Percentiles rank a stretch among this genome's conserved stretches.
Conservation (phyloP, 2,888 invertebrate species). For the Cantharis flavilabris region DNA sequence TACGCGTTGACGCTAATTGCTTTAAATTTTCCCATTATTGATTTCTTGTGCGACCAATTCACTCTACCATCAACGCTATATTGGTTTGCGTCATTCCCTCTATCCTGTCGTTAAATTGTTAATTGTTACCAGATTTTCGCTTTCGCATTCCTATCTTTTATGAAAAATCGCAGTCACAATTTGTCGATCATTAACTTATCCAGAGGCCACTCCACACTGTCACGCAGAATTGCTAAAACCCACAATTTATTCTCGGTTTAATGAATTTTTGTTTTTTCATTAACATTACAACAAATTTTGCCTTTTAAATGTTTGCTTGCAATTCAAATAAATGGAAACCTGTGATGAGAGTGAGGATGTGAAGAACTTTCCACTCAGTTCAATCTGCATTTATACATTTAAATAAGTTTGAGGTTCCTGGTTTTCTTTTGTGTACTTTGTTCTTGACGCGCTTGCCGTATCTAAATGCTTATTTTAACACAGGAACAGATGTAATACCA, state of each 20-base stretch:
- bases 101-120: constrained; percentile 23
- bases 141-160: constrained; percentile 9
- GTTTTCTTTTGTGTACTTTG: background rate
- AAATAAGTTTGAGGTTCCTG: background rate
- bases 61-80: constrained; percentile 20
- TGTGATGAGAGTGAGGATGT: background rate
- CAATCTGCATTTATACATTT: background rate
- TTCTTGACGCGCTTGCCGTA: background rate
- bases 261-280: background rate
- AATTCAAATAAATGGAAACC: background rate
- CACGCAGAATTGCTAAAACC: background rate
- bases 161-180: constrained; percentile 3
- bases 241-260: background rate
- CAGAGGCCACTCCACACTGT: background rate
- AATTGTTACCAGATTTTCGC: constrained; percentile 27
- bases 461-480: background rate
- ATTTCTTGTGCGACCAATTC: constrained; percentile 25
- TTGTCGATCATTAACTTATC: background rate
- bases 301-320: background rate
- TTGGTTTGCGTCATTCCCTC: constrained; percentile 20
- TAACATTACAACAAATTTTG: background rate
- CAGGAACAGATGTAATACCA: background rate
- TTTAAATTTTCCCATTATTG: constrained; percentile 30
- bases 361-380: background rate
- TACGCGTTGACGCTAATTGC: constrained; percentile 31